Base-by-base conservation (phyloP, 1,140 invertebrate species). In the Euschistus heros region DNA sequence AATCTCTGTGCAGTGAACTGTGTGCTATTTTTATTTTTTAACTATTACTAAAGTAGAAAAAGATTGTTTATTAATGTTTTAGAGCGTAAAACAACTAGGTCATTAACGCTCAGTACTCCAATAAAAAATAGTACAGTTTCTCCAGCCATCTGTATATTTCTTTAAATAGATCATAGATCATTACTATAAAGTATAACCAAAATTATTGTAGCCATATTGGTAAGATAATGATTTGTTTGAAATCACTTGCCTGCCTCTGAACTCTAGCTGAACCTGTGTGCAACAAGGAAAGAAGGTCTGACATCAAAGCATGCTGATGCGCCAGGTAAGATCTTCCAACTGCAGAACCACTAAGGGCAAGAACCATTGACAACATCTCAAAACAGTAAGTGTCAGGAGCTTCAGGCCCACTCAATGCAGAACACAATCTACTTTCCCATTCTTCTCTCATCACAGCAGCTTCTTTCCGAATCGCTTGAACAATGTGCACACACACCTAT, bases 231-330 rank as follows among this genome's bases (percentile, higher is more conserved):
- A 46, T 47, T 47, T 20, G 46, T 63, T 18, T 42, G 2, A 13
- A 15, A 63, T 44, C 4, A 63, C 46, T 47, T 74, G 84, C 91
- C 80, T 97, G 94, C 75, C 94, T 82, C 74, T 97, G 94, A 1
- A 97, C 92, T 64, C 94, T 80, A 55, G 94, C 92, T 67, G 93
- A 94, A 47, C 93, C 93, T 3, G 92, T 96, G 74, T 98, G 94
- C 14, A 98, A 76, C 7, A 97, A 76, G 66, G 86, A 88, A 2
- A 97, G 77, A 22, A 98, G 76, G 77, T 97, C 92, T 37, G 84
- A 81, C 0, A 97, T 77, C 10, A 98, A 74, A 33, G 86, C 88
- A 30, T 86, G 83, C 72, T 96, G 92, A 72, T 94, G 90, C 0
- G 93, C 91, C 5, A 98, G 77, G 76, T 97, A 95, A 13, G 85